Base-by-base conservation (phyloP, 2,888 invertebrate genomes). In the Spilosoma lubricipeda region DNA sequence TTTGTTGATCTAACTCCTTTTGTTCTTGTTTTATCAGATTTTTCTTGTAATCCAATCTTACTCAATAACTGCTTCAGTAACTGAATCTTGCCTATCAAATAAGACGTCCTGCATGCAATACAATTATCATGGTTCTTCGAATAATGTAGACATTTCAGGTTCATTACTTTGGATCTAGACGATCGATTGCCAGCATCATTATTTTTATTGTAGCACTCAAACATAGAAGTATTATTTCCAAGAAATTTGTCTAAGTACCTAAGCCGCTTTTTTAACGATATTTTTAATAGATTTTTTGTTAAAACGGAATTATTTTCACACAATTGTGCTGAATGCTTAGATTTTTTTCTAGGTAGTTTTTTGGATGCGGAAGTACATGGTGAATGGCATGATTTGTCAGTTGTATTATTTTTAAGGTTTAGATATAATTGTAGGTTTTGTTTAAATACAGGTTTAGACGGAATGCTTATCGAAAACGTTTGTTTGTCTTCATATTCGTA, bases 41-140 rank as follows among this genome's bases (percentile, higher is more conserved):
- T 27, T 9, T 56, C 33, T 70, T 70, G 20, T 42, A 42, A 20
- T 70, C 11, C 30, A 63, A 30, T 2, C 20, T 36, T 63, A 20
- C 20, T 27, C 23, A 70, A 42, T 27, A 33, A 42, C 27, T 70
- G 39, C 27, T 4, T 70, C 18, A 63, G 23, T 20, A 70, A n/a
- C 27, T 42, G 20, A 63, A 70, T 70, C 42, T 59, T 70, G 18
- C 59, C 27, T 42, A 27, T n/a, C 63, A 70, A 59, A 63, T 70
- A 70, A 70, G 59, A 39, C 11, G 30, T 42, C 27, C 27, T 70
- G 42, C 70, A 70, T 63, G 42, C 42, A 3, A 63, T 70, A 70
- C 70, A 70, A 18, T 63, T n/a, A 59, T 59, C 20, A 30, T 70
- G 27, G n/a, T 30, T 59, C 63, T 42, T 30, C 20, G 18, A n/a